Evolutionary conservation across 1,140 invertebrate genomes (phyloP), one percentile per base, ranked within the genome.

Genomic region (Dreissena rostriformis): DNA sequence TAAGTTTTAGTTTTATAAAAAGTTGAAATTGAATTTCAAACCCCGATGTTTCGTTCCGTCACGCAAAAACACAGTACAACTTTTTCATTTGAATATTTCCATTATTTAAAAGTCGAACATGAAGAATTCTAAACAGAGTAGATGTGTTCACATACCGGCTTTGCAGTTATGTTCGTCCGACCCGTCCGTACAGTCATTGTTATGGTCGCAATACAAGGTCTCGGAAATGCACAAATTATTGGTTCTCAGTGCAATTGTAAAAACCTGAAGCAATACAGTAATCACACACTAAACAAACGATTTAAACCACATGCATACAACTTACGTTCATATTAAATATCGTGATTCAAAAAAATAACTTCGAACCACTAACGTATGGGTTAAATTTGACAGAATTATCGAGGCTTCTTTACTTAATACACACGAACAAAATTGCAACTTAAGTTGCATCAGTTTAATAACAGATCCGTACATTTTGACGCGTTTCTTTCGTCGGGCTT

Each of bases 171-270:
- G n/a, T 86, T 95, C 94, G 89, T 95, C 94, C 55, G 96, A 97
- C n/a, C 95, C 95, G 93, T 99, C 98, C 0, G 95, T 96, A 91
- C 99, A 99, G 93, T 99, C 98, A 90, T 97, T 96, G 85, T 99
- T 97, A 7, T 95, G 95, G 93, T 97, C 98, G 92, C 99, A 99
- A 28, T 96, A 93, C 98, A 98, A 99, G 10, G 97, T 96, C 91
- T 98, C 98, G 24, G 97, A 95, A 8, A 99, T 95, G 93, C 99
- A 99, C 85, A 96, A 96, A 71, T 96, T 96, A 91, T 91, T 90
- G 83, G 71, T 88, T 82, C 22, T 63, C 65, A 65, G 65, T 81
- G 86, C 91, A 91, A 22, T 77, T 85, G 73, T 84, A 81, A 7
- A 57, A 26, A 77, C 75, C 86, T 86, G 55, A 24, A 80, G 84